These are phyloP conservation scores for Eudasyphora cyanicolor DNA, from an alignment of 2,888 invertebrate genomes.

Conservation along the genomic window DNA sequence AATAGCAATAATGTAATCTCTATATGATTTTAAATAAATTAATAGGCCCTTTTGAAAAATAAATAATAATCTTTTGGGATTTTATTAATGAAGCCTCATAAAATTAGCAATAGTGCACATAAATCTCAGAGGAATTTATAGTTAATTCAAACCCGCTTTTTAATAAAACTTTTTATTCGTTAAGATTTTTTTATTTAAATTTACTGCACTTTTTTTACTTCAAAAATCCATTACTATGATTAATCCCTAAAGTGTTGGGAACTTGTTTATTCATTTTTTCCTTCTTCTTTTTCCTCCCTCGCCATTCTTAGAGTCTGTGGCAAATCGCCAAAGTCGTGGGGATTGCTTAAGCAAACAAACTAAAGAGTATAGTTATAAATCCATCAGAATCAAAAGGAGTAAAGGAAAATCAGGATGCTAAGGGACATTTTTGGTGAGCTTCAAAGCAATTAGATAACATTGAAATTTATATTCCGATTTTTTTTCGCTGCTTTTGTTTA, in stretches of 20 bases:
- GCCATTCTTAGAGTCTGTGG: background rate
- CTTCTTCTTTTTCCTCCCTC: background rate
- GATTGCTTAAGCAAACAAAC: background rate
- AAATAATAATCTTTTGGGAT: background rate
- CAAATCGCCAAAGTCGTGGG: background rate
- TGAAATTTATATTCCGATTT: conserved; percentile 52
- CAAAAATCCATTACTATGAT: background rate
- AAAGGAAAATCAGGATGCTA: background rate
- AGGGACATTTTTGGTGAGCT: conserved; percentile 4
- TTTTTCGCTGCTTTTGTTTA: background rate
- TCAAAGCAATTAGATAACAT: conserved; percentile 52
- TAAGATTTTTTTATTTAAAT: no score
- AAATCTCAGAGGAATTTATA: background rate
- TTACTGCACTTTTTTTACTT: background rate
- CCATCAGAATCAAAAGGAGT: background rate
- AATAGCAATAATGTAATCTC: no score
- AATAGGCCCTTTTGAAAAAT: no score
- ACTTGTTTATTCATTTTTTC: background rate
- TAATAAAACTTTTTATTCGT: no score
- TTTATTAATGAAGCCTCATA: background rate
- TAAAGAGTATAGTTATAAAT: conserved; percentile 3
- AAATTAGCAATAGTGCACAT: no score
- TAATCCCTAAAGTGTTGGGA: background rate
- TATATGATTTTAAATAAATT: no score
- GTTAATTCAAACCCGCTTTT: background rate